Evolutionary conservation across 2,113 vertebrate genomes (phyloP), one percentile per base, ranked within the genome.

Genomic region (Proteles cristata): DNA sequence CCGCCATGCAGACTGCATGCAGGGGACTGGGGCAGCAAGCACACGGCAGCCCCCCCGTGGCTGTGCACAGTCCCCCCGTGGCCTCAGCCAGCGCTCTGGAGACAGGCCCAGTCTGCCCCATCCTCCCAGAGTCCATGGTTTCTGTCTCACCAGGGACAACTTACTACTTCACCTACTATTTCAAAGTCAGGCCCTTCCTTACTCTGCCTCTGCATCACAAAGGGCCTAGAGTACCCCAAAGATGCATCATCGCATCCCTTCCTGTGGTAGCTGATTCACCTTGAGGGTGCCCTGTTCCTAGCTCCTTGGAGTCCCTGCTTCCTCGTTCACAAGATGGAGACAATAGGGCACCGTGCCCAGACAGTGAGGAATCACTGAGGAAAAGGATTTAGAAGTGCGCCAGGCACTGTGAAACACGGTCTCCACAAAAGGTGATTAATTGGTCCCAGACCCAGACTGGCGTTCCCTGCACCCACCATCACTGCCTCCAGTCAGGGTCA

Each of bases 1-100:
- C 35, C 39, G 25, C 79, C 81, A 31, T 23, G 39, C 81, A 31
- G 71, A 19, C 9, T 0, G 25, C 98, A 98, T 98, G 98, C 98
- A 96, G 81, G 82, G 63, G 53, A 76, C 96, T 94, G 94, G 96
- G 89, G 93, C 92, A 97, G 97, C 98, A 95, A 95, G 89, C 93
- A 28, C 79, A 88, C 35, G 95, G 97, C 94, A 0, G 0, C 96
- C 88, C 97, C 97, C 98, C 50, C 65, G 1, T 0, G 12, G 76
- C 66, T 50, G 53, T 35, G 55, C 31, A 65, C 19, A 0, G 4
- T 80, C 88, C 50, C 90, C 84, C 91, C 97, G n/a, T 96, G 97
- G 87, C 87, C 87, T 88, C 63, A 1, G 74, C 35, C 31, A 14
- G 3, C 33, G 50, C 35, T 63, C 26, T 31, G 4, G 74, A 92